Evolutionary conservation across 1,140 invertebrate species (phyloP).

Genomic region (Rhopalosiphum maidis): DNA sequence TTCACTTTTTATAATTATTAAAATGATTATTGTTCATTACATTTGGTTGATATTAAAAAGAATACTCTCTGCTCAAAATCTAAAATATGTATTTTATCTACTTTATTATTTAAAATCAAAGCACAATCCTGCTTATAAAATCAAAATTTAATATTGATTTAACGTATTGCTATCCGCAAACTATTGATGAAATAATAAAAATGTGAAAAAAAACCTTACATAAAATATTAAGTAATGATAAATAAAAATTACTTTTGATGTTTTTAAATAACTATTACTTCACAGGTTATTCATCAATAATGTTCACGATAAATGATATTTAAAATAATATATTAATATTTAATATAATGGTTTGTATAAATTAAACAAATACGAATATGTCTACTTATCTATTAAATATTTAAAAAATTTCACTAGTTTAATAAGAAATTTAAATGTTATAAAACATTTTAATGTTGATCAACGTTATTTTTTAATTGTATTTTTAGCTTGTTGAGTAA

Average conservation of each 20-base stretch:
- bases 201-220: not conserved
- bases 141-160: not conserved
- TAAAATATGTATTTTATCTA: not conserved
- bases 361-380: not conserved
- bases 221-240: not conserved
- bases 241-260: not conserved
- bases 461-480: conserved; percentile 27
- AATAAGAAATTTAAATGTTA: not conserved
- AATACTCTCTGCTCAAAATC: not conserved
- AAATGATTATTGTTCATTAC: not conserved
- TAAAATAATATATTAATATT: not conserved
- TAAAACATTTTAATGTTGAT: not conserved
- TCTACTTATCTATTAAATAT: not conserved
- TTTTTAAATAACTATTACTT: not conserved
- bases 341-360: not conserved
- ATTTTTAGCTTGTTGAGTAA: not conserved
- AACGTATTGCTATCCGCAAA: not conserved
- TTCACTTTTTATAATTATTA: not conserved
- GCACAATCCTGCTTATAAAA: not conserved
- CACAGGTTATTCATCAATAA: not conserved
- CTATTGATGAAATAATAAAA: not conserved
- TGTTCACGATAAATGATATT: not conserved
- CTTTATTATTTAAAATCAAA: not conserved
- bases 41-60: not conserved
- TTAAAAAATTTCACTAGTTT: not conserved